Conservation (phyloP, 2,797 vertebrate species). For the Microchirus variegatus region DNA sequence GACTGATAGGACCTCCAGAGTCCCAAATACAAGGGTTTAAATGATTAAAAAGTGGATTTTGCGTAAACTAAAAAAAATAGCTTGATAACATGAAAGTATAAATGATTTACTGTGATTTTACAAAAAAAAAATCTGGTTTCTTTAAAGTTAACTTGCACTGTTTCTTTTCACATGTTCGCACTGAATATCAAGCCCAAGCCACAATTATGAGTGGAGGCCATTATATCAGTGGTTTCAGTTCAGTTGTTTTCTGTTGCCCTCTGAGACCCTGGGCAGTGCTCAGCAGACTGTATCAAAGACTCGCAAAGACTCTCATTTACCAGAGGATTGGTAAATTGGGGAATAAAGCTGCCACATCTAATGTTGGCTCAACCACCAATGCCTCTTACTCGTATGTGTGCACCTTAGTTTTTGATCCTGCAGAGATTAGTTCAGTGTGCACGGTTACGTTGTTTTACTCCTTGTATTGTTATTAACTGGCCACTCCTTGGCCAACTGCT, state of each 20-base stretch:
- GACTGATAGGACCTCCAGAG: no score
- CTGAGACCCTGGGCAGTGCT: slow-evolving; percentile 54
- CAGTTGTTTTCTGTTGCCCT: slow-evolving; percentile 53
- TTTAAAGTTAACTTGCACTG: slow-evolving; percentile 14
- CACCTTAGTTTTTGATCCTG: slow-evolving; percentile 41
- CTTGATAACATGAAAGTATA: neutral
- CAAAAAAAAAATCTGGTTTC: neutral
- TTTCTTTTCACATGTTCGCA: slow-evolving; percentile 25
- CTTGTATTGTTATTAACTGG: neutral
- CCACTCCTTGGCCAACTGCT: neutral
- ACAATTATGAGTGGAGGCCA: slow-evolving; percentile 43
- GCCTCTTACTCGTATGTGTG: slow-evolving; percentile 22
- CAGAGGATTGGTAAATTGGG: slow-evolving; percentile 53
- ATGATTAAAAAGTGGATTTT: no score
- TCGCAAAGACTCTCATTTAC: slow-evolving; percentile 60
- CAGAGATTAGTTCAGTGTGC: slow-evolving; percentile 36
- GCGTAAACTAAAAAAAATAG: no score
- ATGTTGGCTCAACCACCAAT: slow-evolving; percentile 26
- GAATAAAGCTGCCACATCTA: slow-evolving; percentile 40
- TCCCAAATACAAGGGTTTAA: no score
- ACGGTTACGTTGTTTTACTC: slow-evolving; percentile 14
- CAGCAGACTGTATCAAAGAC: slow-evolving; percentile 38
- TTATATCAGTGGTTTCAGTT: slow-evolving; percentile 66
- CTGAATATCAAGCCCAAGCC: slow-evolving; percentile 14
- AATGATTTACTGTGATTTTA: neutral